These are phyloP conservation scores for Helicorthomorpha holstii DNA, from an alignment of 1,140 invertebrate genomes.

Conservation along the genomic window DNA sequence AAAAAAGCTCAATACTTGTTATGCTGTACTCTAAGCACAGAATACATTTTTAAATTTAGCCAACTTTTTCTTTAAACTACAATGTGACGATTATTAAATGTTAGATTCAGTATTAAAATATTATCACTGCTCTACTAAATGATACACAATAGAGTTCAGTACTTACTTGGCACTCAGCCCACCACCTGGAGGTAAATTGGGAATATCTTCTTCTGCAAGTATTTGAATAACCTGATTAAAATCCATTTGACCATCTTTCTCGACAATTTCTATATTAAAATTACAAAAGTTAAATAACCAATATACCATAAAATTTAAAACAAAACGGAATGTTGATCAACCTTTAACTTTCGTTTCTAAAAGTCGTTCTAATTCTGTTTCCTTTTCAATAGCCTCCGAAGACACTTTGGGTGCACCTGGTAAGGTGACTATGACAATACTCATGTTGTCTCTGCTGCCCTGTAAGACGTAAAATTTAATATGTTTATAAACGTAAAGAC, in stretches of 20 bases:
- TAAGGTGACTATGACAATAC: conserved; percentile 90
- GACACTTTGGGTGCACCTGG: conserved; percentile 74
- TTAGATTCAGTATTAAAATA: conserved; percentile 1
- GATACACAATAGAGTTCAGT: not conserved
- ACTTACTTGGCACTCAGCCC: conserved; percentile 57
- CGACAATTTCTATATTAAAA: conserved; percentile 11
- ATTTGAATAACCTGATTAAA: conserved; percentile 45
- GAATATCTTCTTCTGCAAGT: conserved; percentile 46
- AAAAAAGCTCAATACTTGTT: not conserved
- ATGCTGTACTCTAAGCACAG: not conserved
- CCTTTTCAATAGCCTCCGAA: conserved; percentile 64
- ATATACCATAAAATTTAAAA: not conserved
- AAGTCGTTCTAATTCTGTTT: conserved; percentile 67
- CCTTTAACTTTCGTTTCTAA: conserved; percentile 76
- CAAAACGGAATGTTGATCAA: conserved; percentile 19
- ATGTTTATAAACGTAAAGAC: not conserved
- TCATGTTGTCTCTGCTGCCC: conserved; percentile 99
- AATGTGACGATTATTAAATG: too few relatives aligned
- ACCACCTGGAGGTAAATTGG: conserved; percentile 57
- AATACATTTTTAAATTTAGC: too few relatives aligned
- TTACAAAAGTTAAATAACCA: conserved; percentile 12
- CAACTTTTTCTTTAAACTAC: too few relatives aligned
- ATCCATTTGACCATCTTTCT: conserved; percentile 26
- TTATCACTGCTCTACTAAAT: not conserved
- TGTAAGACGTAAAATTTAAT: conserved; percentile 34